phyloP scores from a whole-genome alignment of 2,888 invertebrate genomes.

The Eupithecia insigniata region DNA sequence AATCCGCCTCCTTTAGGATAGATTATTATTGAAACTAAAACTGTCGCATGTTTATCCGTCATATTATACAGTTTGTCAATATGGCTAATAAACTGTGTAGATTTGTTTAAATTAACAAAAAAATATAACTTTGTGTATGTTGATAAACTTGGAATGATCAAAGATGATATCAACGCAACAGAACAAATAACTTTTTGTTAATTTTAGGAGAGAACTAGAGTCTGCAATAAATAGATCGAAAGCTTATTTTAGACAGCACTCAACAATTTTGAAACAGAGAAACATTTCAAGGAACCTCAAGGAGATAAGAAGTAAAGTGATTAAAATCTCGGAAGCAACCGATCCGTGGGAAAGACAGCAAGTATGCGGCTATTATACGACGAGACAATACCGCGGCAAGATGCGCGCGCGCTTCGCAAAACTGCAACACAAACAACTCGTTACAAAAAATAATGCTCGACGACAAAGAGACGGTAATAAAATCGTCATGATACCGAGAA shows the following conservation, averaged over 20 bases:
- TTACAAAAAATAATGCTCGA: neutral
- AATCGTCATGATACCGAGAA: neutral
- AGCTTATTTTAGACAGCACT: neutral
- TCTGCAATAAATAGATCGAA: neutral
- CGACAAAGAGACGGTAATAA: neutral
- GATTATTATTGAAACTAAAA: no score
- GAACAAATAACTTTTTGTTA: neutral
- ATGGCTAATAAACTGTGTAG: no score
- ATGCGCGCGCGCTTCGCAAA: conserved; percentile 52
- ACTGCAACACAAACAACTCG: conserved; percentile 33
- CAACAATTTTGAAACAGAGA: neutral
- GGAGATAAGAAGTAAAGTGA: neutral
- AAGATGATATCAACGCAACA: neutral
- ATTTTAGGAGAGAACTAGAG: neutral
- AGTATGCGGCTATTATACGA: conserved; percentile 77
- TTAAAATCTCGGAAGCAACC: conserved; percentile 43
- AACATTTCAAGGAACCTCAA: conserved; percentile 4
- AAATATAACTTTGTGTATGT: no score
- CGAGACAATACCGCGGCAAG: conserved; percentile 71
- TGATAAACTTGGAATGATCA: neutral
- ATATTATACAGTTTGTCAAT: no score
- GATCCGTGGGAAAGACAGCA: conserved; percentile 71
- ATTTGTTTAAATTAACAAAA: no score
- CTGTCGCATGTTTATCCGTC: neutral
- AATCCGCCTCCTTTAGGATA: neutral